Conservation (phyloP, 1,140 invertebrate genomes). For the Oscheius sp. region DNA sequence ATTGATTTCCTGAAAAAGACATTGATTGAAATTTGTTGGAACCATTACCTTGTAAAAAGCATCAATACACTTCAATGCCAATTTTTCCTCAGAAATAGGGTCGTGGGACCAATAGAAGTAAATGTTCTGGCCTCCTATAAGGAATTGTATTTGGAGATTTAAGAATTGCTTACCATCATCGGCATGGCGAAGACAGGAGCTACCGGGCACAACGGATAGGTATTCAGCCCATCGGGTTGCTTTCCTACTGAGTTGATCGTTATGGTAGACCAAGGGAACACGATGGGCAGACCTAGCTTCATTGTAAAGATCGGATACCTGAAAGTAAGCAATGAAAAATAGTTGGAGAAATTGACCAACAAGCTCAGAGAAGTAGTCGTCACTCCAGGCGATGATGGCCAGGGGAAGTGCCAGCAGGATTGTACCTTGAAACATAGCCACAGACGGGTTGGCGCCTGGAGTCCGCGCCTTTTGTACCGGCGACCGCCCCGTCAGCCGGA, state of each 20-base stretch:
- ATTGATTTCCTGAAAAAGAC: conserved; percentile 17
- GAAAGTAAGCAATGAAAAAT: neutral
- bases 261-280: neutral
- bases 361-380: neutral
- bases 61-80: neutral
- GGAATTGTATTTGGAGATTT: neutral
- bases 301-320: conserved; percentile 1
- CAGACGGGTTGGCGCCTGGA: neutral
- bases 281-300: neutral
- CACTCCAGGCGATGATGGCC: neutral
- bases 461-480: conserved; percentile 5
- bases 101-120: conserved; percentile 9
- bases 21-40: neutral
- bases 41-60: conserved; percentile 12
- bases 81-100: neutral
- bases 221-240: conserved; percentile 1
- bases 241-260: neutral
- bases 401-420: neutral
- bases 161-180: neutral
- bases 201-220: neutral
- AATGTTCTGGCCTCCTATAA: conserved; percentile 13
- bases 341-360: neutral
- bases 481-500: neutral
- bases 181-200: neutral
- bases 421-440: neutral